Evolutionary conservation across 35 echinoderm and acorn worm genomes (phyloP), one percentile per base, ranked within the genome.

Genomic region (Heliocidaris erythrogramma): DNA sequence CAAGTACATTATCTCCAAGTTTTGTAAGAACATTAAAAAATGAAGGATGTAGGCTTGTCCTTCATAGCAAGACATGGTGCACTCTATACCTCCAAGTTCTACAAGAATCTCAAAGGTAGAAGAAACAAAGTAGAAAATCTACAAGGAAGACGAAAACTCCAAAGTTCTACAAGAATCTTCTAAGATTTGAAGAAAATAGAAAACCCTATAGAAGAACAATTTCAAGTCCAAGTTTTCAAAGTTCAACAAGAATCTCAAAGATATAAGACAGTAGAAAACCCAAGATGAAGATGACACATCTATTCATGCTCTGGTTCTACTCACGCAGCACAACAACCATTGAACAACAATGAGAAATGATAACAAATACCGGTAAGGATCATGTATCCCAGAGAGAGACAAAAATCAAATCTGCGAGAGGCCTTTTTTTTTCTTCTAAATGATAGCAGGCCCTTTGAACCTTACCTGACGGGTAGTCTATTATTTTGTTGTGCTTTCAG

Each of bases 311-410:
- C 65, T 78, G 65, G 21, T 78, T 78, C 21, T n/a, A 0, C 65
- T 78, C 65, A 56, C 52, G 14, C 52, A 27, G 27, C 27, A 78
- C 24, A 78, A 6, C 65, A 78, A 78, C 27, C 65, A 78, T 27
- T 78, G 21, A 24, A 78, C 17, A 18, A 24, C 17, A 78, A 78
- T 78, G 65, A 78, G 65, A 78, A 78, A 78, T 78, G 65, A 78
- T 78, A 78, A 78, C 65, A 78, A 78, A 78, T 21, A n/a, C n/a
- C n/a, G n/a, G n/a, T n/a, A 78, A 78, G 65, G 65, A 78, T 78
- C 65, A 27, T n/a, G 65, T 78, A 78, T 78, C 65, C 17, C 7
- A 24, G 65, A 27, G 61, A 24, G 65, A 78, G 27, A 27, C 35
- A 52, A 13, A 56, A 56, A 56, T 13, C 10, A 56, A 56, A 56